Conservation (phyloP, 2,797 vertebrate species). For the Fistularia commersonii region DNA sequence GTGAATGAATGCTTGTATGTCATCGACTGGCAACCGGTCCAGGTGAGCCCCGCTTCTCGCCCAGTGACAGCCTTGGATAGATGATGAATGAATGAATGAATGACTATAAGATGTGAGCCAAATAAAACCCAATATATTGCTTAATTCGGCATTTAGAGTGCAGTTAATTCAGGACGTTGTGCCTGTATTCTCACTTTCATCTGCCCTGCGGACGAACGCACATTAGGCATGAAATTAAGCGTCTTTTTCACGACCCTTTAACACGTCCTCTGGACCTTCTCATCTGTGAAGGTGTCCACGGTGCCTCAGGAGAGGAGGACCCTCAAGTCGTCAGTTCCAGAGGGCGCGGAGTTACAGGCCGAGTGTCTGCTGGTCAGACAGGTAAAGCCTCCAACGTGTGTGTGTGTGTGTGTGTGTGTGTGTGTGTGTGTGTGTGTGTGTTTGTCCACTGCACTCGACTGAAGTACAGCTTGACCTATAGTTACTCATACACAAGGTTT, state of each 20-base stretch:
- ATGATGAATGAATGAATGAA: not conserved
- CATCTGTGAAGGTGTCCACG: slow-evolving; percentile 78
- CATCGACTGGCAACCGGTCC: too few relatives aligned
- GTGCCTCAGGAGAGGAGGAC: slow-evolving; percentile 89
- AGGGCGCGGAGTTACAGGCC: slow-evolving; percentile 87
- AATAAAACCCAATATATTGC: not conserved
- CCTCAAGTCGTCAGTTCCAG: slow-evolving; percentile 87
- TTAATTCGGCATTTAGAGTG: too few relatives aligned
- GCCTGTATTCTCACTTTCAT: too few relatives aligned
- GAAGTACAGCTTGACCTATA: not conserved
- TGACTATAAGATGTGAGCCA: too few relatives aligned
- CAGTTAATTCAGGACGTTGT: too few relatives aligned
- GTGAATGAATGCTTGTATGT: too few relatives aligned
- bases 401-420: slow-evolving; percentile 1
- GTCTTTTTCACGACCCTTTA: not conserved
- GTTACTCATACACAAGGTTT: too few relatives aligned
- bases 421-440: slow-evolving; percentile 15
- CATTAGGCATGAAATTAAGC: too few relatives aligned
- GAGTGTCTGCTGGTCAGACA: slow-evolving; percentile 96
- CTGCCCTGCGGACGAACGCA: too few relatives aligned
- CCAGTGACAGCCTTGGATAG: too few relatives aligned
- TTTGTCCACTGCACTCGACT: not conserved
- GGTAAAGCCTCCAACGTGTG: too few relatives aligned
- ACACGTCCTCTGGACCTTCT: not conserved
- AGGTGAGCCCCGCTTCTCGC: too few relatives aligned